Base-by-base conservation (phyloP, 2,113 vertebrate species). In the Lepisosteus oculatus region DNA sequence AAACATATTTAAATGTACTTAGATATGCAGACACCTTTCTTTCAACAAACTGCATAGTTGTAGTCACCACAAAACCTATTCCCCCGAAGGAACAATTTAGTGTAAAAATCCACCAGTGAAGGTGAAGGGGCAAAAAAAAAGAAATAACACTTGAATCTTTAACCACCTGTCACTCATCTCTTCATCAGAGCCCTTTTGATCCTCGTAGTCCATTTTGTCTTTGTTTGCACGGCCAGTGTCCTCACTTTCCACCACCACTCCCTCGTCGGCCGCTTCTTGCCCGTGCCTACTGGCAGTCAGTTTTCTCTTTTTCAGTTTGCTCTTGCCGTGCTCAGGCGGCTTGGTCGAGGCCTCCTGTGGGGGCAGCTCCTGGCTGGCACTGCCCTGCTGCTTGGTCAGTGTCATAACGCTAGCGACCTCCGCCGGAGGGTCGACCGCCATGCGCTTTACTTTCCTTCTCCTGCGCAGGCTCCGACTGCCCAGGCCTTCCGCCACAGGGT, bases 131-230 rank as follows among this genome's bases (percentile, higher is more conserved):
- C 47, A 3, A 51, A 9, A 59, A 59, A 12, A 8, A 59, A 3
- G 3, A 59, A 72, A 51, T 75, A 12, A 8, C 65, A 67, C 43
- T 73, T 73, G 76, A 88, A 88, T 87, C 86, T 89, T 86, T 86
- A 89, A 88, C 90, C 93, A 99, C 97, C 97, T 98, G 96, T 99
- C 97, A 81, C 96, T 99, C 97, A 99, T 99, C 85, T 98, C 97
- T 79, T 99, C 97, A 83, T 99, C 97, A 0, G 95, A 97, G 61
- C 91, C 94, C 78, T 98, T 98, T 72, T 95, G 96, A 74, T 98
- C 96, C 77, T 97, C 97, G 76, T 94, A 93, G 41, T 98, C 93
- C 97, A 99, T 99, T 86, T 95, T 98, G 85, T 98, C 97, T 77
- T 95, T 98, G 80, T 83, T 90, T 55, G 74, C 67, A 47, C 89